Conservation (phyloP, 1,140 invertebrate genomes). For the Cyrtorhinus lividipennis region DNA sequence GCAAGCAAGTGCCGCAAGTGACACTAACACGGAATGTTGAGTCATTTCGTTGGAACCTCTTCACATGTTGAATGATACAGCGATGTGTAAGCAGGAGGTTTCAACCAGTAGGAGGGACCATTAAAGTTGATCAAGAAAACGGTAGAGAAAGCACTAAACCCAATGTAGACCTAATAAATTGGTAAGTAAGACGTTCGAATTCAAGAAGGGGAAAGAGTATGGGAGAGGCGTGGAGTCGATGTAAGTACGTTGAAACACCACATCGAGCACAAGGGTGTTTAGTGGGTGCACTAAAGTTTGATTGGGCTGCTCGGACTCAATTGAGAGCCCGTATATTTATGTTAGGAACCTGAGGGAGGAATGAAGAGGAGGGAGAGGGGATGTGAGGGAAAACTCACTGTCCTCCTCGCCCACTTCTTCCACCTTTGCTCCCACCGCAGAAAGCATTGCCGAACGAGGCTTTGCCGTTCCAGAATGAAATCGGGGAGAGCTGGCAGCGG, state of each 20-base stretch:
- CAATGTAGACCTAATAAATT: too few species aligned
- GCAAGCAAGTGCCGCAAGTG: too few species aligned
- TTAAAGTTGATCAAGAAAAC: too few species aligned
- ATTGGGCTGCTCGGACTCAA: constrained; percentile 4
- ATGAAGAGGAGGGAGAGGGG: not conserved
- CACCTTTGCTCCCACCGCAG: not conserved
- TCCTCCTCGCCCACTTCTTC: not conserved
- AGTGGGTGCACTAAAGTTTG: not conserved
- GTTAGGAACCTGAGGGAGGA: not conserved
- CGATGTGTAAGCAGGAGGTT: too few species aligned
- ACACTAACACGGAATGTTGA: too few species aligned
- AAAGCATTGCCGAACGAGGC: not conserved
- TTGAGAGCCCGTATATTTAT: constrained; percentile 4
- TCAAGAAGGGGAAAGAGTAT: too few species aligned
- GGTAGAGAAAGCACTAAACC: too few species aligned
- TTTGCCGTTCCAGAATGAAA: not conserved
- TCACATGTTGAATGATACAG: too few species aligned
- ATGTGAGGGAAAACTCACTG: not conserved
- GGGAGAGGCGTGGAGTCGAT: too few species aligned
- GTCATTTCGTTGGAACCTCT: too few species aligned
- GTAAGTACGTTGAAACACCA: not conserved
- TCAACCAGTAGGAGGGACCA: too few species aligned
- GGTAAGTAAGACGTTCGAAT: too few species aligned
- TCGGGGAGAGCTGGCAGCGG: not conserved
- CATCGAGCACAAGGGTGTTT: not conserved